Base-by-base conservation (phyloP, 2,888 invertebrate genomes). In the Protodeltote pygarga region DNA sequence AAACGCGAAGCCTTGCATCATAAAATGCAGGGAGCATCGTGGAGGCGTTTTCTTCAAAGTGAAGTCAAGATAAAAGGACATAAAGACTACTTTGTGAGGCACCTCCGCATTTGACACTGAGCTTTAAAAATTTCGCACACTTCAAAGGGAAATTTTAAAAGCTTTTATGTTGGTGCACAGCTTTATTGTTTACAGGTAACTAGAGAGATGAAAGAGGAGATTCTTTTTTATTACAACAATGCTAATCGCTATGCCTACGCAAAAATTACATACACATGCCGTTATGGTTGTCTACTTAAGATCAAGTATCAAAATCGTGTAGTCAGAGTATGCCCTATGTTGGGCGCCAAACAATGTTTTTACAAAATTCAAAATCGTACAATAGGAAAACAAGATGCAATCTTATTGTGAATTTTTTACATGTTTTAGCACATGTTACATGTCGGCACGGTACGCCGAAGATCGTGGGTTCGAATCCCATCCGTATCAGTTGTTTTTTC, bases 41-140 rank as follows among this genome's bases (percentile, higher is more conserved):
- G 50, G 46, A 42, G 33, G 29, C 41, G 39, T 55, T 57, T 62
- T 61, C 59, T 55, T 58, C 48, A 59, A 62, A 65, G 63, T 50
- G 47, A 46, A 41, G 48, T 54, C 39, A 37, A 68, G 52, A 58
- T 63, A 59, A 72, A 73, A 71, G 42, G 40, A 65, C 47, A 33
- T 58, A 46, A 57, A 65, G 58, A 40, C 37, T 49, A 32, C 57
- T 52, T 44, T 60, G 44, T 42, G 28, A 54, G 39, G 39, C 38
- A 38, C 16, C 27, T 39, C 58, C 28, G 40, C 47, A 51, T 62
- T 51, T 48, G 69, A 68, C 54, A 49, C 47, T 50, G 58, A 58
- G 65, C 52, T 67, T 58, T 66, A 38, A 48, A 58, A 58, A 61
- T 59, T 57, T 52, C 19, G 47, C 37, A 25, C 38, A 40, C 50